These are phyloP conservation scores for Manis pentadactyla DNA, from an alignment of 2,797 vertebrate genomes.

Conservation along the genomic window DNA sequence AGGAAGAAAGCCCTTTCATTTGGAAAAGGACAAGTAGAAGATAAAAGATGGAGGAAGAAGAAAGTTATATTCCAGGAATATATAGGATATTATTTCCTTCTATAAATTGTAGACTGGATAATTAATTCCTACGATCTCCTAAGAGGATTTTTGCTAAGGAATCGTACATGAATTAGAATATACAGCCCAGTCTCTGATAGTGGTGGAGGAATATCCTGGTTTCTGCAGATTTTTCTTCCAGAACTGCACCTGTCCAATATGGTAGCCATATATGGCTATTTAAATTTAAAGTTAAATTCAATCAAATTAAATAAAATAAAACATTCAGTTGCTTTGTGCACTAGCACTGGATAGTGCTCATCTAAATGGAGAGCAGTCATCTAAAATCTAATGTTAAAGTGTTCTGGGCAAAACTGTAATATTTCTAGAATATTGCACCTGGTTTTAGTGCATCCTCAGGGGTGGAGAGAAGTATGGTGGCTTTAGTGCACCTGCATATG, in stretches of 20 bases:
- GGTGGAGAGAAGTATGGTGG: too few relatives aligned
- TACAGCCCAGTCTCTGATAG: not conserved
- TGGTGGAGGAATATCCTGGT: not conserved
- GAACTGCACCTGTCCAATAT: not conserved
- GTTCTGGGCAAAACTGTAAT: not conserved
- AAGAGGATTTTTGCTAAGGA: not conserved
- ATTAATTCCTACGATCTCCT: not conserved
- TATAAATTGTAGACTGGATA: not conserved
- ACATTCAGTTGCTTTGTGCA: not conserved
- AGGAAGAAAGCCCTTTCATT: not conserved
- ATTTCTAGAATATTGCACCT: too few relatives aligned
- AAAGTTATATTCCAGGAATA: not conserved
- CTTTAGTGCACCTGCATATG: too few relatives aligned
- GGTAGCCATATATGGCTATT: not conserved
- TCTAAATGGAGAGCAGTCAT: not conserved
- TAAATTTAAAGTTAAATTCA: not conserved
- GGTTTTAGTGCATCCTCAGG: too few relatives aligned
- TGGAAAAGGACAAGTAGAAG: not conserved
- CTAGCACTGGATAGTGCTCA: not conserved
- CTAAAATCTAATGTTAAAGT: not conserved
- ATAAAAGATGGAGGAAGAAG: not conserved
- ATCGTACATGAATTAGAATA: not conserved
- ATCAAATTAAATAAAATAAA: not conserved
- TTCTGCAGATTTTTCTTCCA: not conserved
- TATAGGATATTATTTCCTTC: not conserved